Evolutionary conservation across 2,797 vertebrate species (phyloP).

Genomic region (Harpagifer antarcticus): DNA sequence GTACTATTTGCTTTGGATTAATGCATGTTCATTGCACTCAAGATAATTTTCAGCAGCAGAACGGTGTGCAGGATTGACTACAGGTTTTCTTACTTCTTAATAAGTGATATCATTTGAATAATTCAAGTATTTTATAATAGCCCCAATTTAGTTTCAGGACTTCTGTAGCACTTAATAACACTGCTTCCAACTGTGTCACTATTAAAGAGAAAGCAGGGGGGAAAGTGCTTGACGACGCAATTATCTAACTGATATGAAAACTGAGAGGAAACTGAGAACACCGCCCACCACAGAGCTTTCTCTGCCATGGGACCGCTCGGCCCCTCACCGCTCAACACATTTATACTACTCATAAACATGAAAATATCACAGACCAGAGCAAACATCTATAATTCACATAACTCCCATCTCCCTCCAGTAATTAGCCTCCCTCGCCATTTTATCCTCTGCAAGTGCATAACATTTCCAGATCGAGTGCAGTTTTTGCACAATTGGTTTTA

Average conservation of each 20-base stretch:
- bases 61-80: not conserved
- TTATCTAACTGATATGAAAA: slow-evolving; percentile 46
- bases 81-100: too few relatives aligned
- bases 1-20: not conserved
- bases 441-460: slow-evolving; percentile 48
- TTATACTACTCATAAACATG: slow-evolving; percentile 57
- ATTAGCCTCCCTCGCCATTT: slow-evolving; percentile 53
- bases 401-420: slow-evolving; percentile 56
- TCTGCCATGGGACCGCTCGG: slow-evolving; percentile 41
- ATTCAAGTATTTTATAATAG: not conserved
- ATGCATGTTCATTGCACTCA: not conserved
- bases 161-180: slow-evolving; percentile 25
- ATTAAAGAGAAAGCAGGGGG: slow-evolving; percentile 28
- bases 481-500: slow-evolving; percentile 51
- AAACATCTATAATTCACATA: slow-evolving; percentile 60
- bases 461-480: slow-evolving; percentile 31
- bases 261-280: slow-evolving; percentile 33
- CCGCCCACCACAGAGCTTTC: slow-evolving; percentile 30
- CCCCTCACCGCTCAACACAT: slow-evolving; percentile 37
- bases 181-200: slow-evolving; percentile 11
- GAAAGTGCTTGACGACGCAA: not conserved
- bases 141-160: not conserved
- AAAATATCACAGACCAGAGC: slow-evolving; percentile 57
- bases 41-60: not conserved
- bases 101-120: too few relatives aligned